Base-by-base conservation (phyloP, 2,888 invertebrate genomes). In the Pegoplata infirma region DNA sequence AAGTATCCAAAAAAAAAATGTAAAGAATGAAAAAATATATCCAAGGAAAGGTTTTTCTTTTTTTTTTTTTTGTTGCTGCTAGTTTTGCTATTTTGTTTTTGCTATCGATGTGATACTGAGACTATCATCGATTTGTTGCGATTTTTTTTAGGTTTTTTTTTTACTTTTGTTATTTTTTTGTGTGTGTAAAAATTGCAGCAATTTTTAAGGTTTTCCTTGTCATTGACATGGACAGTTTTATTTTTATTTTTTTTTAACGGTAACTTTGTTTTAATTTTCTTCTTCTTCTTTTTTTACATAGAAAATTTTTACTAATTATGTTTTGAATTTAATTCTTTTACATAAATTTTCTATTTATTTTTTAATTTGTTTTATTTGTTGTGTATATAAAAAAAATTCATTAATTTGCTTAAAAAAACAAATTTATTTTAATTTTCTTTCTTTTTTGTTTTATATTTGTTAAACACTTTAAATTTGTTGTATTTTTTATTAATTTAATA, bases 401-500 rank as follows among this genome's bases (percentile, higher is more conserved):
- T 64, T 63, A 4, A 19, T 51, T 25, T 72, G 17, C 3, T 25
- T 25, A 6, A 6, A 25, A 25, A 25, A 25, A n/a, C n/a, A n/a
- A 25, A 3, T 25, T 25, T 25, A 53, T 66, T 80, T 76, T 66
- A 23, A 5, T 36, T 44, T 58, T 58, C 46, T 47, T 23, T 23
- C 8, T 59, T 25, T 40, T 25, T 36, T 21, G 51, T 17, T 36
- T 16, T 6, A 44, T 21, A 49, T 61, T 32, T 73, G 17, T 32
- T 67, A 47, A 40, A 16, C 12, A 40, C 36, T 40, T 40, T n/a
- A n/a, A n/a, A n/a, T n/a, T n/a, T 40, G 5, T 40, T 32, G 2
- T 32, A 7, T 36, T 67, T 47, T 69, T 74, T 59, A 56, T 58
- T 19, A 44, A 78, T 69, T 81, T 83, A 81, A 81, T 81, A 47